Evolutionary conservation across 1,140 invertebrate genomes (phyloP).

Genomic region (Drosophila oshimai): DNA sequence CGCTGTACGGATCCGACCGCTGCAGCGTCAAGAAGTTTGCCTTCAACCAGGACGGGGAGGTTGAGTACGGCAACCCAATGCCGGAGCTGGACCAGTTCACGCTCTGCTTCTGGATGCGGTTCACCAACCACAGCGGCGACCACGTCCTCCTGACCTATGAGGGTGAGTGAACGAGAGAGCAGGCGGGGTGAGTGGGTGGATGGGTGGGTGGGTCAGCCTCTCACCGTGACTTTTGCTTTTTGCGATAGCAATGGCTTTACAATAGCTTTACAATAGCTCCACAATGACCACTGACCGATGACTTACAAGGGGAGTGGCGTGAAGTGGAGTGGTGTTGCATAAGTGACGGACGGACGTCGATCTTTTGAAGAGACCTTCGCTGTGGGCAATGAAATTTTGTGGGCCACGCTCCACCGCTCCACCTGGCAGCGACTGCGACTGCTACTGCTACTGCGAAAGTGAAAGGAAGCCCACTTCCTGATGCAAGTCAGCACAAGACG

Average conservation of each 20-base stretch:
- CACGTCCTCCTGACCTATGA: constrained; percentile 92
- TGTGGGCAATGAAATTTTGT: constrained; percentile 50
- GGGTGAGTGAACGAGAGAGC: constrained; percentile 83
- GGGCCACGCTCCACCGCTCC: constrained; percentile 48
- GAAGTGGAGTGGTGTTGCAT: constrained; percentile 4
- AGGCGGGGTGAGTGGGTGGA: not conserved
- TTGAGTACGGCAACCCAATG: constrained; percentile 88
- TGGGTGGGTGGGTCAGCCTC: not conserved
- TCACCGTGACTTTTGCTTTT: constrained; percentile 45
- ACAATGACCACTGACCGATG: constrained; percentile 1
- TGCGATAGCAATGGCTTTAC: constrained; percentile 2
- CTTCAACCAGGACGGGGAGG: constrained; percentile 78
- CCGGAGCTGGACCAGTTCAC: constrained; percentile 92
- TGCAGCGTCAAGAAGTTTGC: constrained; percentile 81
- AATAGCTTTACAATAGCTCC: not conserved
- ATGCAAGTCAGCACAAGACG: constrained; percentile 21
- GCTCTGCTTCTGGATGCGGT: constrained; percentile 91
- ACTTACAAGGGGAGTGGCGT: not conserved
- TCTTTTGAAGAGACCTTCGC: constrained; percentile 59
- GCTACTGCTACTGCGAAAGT: constrained; percentile 73
- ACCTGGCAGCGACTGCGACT: constrained; percentile 11
- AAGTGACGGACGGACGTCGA: constrained; percentile 26
- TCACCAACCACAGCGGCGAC: constrained; percentile 90
- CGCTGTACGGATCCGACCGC: constrained; percentile 48
- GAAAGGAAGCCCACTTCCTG: constrained; percentile 81